phyloP scores from a whole-genome alignment of 2,113 vertebrate species.

The Miniopterus natalensis region DNA sequence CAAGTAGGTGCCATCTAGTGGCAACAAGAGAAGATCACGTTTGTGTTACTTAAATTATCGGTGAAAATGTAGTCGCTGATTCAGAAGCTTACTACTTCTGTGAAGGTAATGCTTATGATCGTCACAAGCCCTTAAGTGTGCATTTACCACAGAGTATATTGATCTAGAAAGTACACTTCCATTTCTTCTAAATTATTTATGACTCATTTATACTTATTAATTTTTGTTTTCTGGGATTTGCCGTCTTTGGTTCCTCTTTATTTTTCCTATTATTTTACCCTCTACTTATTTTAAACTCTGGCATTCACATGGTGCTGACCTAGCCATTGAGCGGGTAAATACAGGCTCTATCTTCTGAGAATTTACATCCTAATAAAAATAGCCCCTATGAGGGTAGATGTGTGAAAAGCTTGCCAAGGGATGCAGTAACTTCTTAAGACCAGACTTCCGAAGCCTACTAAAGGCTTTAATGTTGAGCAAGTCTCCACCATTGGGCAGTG shows the following conservation, averaged over 20 bases:
- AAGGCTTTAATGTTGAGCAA: not conserved
- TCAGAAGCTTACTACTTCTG: not conserved
- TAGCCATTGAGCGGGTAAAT: not conserved
- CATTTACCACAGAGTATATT: not conserved
- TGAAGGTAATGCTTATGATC: not conserved
- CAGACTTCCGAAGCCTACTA: not conserved
- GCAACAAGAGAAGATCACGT: not conserved
- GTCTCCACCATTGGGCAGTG: not conserved
- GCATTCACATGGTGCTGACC: not conserved
- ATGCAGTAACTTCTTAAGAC: not conserved
- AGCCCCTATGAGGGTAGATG: not conserved
- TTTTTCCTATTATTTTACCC: slow-evolving; percentile 3
- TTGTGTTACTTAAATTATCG: not conserved
- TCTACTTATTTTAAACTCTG: not conserved
- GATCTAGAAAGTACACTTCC: not conserved
- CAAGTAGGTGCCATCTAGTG: slow-evolving; percentile 75
- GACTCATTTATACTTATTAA: not conserved
- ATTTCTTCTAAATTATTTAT: not conserved
- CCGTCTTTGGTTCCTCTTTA: not conserved
- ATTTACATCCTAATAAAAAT: not conserved
- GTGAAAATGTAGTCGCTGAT: not conserved
- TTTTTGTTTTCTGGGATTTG: not conserved
- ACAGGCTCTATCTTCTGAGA: not conserved
- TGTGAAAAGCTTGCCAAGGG: not conserved
- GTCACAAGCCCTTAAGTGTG: not conserved